A percentile compares a stretch with the other conserved stretches of the same genome.
Evolutionary conservation across 2,888 invertebrate genomes (phyloP).

Genomic region (Carpatolechia fugitivella): DNA sequence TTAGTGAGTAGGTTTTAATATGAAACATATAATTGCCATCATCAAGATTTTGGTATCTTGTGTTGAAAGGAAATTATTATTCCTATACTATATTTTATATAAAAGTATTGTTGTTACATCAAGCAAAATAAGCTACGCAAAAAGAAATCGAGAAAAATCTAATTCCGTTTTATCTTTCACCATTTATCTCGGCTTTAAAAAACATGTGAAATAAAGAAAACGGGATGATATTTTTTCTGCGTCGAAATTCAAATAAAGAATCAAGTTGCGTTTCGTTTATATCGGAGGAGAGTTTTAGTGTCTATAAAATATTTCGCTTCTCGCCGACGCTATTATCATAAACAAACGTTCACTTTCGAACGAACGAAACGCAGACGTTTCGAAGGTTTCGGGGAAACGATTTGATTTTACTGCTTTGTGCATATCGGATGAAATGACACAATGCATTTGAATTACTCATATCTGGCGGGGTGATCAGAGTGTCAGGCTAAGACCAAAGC

Average conservation of each 20-base stretch:
- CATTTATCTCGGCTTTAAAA: conserved; percentile 5
- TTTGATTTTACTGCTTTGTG: conserved; percentile 26
- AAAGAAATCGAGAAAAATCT: not conserved
- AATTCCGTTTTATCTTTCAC: conserved; percentile 1
- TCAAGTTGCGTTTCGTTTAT: conserved; percentile 21
- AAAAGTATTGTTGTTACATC: not conserved
- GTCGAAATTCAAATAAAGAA: conserved; percentile 8
- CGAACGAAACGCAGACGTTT: conserved; percentile 16
- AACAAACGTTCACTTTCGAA: conserved; percentile 36
- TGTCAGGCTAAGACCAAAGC: too few relatives aligned
- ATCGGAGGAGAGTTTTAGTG: conserved; percentile 21
- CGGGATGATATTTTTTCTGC: conserved; percentile 6
- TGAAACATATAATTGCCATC: too few relatives aligned
- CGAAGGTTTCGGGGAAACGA: conserved; percentile 18
- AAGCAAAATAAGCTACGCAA: not conserved
- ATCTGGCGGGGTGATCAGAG: too few relatives aligned
- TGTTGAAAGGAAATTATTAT: not conserved
- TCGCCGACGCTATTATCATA: conserved; percentile 26
- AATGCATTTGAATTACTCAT: not conserved
- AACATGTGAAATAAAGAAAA: conserved; percentile 3
- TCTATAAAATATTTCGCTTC: conserved; percentile 28
- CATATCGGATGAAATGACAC: conserved; percentile 17
- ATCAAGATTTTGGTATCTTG: too few relatives aligned
- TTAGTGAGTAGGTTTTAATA: too few relatives aligned
- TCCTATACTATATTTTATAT: too few relatives aligned